phyloP scores from a whole-genome alignment of 2,113 vertebrate genomes.

The Ramphastos sulfuratus region DNA sequence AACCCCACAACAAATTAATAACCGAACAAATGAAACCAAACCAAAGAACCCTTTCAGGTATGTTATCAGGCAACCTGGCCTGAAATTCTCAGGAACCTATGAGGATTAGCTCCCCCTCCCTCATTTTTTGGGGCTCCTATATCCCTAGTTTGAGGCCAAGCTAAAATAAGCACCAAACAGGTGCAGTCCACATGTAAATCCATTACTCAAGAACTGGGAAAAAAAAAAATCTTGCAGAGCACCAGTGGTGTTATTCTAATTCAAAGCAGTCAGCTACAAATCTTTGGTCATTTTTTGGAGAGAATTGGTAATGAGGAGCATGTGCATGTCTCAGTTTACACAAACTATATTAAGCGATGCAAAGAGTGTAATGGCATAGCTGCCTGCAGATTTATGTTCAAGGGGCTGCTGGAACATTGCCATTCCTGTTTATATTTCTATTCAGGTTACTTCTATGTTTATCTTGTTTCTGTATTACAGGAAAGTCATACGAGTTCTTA shows the following conservation, averaged over 20 bases:
- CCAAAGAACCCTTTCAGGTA: neutral
- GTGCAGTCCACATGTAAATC: conserved; percentile 14
- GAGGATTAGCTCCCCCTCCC: neutral
- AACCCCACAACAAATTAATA: too few species aligned
- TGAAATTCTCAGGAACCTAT: neutral
- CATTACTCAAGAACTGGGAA: neutral
- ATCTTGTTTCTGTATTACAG: neutral
- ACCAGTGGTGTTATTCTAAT: neutral
- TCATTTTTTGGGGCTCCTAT: neutral
- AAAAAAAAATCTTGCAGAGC: neutral
- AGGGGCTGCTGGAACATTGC: neutral
- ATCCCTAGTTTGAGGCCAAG: neutral
- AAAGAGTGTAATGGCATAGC: neutral
- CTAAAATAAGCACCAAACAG: conserved; percentile 5
- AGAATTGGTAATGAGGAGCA: neutral
- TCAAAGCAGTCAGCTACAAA: neutral
- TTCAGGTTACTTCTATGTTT: neutral
- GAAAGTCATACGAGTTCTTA: neutral
- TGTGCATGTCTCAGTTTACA: neutral
- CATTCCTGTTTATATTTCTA: neutral
- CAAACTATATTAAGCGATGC: neutral
- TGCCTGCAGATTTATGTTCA: neutral
- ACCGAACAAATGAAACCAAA: neutral
- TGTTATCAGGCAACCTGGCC: neutral
- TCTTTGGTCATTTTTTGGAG: neutral